Percentiles rank a stretch among this genome's conserved stretches.
Conservation (phyloP, 1,140 invertebrate genomes). For the Eurosta solidaginis region DNA sequence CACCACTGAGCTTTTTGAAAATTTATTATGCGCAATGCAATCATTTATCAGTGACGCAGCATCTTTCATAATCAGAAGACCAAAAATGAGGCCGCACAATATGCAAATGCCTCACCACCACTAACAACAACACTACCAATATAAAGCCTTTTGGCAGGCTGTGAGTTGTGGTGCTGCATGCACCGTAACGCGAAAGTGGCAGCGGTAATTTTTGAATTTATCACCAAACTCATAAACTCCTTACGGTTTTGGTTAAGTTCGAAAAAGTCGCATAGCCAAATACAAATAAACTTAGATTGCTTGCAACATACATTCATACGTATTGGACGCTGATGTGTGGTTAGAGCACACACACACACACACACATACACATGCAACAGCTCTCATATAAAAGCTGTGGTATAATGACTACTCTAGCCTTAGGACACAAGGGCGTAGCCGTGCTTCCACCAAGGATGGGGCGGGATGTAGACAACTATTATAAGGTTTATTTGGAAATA, state of each 20-base stretch:
- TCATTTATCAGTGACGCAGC: constrained; percentile 60
- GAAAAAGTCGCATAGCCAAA: constrained; percentile 11
- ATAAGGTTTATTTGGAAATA: no score
- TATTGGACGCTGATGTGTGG: background rate
- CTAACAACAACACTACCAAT: background rate
- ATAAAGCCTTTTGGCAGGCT: background rate
- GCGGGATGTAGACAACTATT: no score
- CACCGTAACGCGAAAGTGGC: background rate
- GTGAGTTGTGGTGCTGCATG: background rate
- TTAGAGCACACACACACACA: background rate
- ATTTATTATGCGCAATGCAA: constrained; percentile 35
- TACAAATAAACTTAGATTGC: background rate
- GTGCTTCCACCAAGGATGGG: no score
- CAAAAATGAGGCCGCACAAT: constrained; percentile 38
- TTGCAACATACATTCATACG: background rate
- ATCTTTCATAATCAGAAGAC: constrained; percentile 58
- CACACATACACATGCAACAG: background rate
- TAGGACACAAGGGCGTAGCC: no score
- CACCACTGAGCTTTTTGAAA: constrained; percentile 7
- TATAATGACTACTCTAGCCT: background rate
- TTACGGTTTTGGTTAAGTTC: constrained; percentile 16
- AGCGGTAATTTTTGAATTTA: constrained; percentile 26
- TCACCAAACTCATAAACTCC: constrained; percentile 21
- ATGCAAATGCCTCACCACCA: constrained; percentile 56
- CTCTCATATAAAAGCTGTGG: background rate